phyloP scores from a whole-genome alignment of 2,797 vertebrate genomes.

The Varecia variegata region DNA sequence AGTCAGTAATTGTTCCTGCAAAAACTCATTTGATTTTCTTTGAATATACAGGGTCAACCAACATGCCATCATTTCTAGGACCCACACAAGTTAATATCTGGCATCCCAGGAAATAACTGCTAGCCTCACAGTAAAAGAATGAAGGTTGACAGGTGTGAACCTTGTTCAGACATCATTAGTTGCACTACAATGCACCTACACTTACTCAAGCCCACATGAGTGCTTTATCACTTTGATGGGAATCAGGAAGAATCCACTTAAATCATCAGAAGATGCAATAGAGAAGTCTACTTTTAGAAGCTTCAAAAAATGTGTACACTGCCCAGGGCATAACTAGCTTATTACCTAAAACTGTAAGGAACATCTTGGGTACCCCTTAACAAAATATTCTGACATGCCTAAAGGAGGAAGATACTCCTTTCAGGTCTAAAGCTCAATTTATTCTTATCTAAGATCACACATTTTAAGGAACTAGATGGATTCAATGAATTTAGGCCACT shows the following conservation, averaged over 20 bases:
- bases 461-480: neutral
- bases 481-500: neutral
- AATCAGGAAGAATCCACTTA: neutral
- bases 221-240: neutral
- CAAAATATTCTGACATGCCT: neutral
- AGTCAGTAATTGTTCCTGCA: neutral
- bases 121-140: constrained; percentile 49
- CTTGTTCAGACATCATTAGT: constrained; percentile 41
- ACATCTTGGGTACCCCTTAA: neutral
- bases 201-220: neutral
- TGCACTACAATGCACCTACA: neutral
- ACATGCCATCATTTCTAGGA: neutral
- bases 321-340: neutral
- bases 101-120: constrained; percentile 47
- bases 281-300: neutral
- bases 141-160: constrained; percentile 60
- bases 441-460: neutral
- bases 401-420: neutral
- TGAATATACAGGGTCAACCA: constrained; percentile 33
- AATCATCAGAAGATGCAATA: neutral
- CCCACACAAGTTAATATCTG: neutral
- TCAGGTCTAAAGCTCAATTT: neutral
- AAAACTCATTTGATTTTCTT: constrained; percentile 13
- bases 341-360: constrained; percentile 5
- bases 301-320: neutral